Conservation (phyloP, 2,797 vertebrate species). For the Poecilia gillii region DNA sequence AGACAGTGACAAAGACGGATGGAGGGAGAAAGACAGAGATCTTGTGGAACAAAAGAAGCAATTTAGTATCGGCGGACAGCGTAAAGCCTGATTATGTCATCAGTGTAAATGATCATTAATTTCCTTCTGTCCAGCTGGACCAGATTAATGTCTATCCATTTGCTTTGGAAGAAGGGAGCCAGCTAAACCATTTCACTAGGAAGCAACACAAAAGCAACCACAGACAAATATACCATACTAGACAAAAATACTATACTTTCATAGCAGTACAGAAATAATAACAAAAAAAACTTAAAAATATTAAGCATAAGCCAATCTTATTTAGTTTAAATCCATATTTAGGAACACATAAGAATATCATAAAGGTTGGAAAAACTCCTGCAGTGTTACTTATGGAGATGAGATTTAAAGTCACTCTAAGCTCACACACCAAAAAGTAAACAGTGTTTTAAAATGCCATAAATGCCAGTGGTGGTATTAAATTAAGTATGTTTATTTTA, state of each 20-base stretch:
- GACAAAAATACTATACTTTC: neutral
- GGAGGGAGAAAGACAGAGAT: slow-evolving; percentile 69
- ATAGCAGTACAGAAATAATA: neutral
- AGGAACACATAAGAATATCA: neutral
- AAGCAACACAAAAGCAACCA: slow-evolving; percentile 35
- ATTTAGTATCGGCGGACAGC: slow-evolving; percentile 82
- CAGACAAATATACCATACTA: slow-evolving; percentile 27
- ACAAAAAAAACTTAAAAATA: neutral
- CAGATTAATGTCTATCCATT: slow-evolving; percentile 77
- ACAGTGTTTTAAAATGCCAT: neutral
- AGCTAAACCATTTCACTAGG: slow-evolving; percentile 56
- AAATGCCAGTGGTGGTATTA: neutral
- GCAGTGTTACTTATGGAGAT: neutral
- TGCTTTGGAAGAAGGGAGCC: slow-evolving; percentile 45
- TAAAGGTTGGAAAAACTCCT: neutral
- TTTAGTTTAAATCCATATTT: neutral
- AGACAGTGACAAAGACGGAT: slow-evolving; percentile 65
- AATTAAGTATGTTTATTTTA: neutral
- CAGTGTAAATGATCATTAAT: slow-evolving; percentile 86
- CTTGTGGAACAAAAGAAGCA: slow-evolving; percentile 81
- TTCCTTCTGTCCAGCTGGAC: slow-evolving; percentile 79
- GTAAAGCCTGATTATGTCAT: slow-evolving; percentile 84
- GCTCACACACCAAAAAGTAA: neutral
- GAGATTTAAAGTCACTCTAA: neutral
- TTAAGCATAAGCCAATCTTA: neutral